Percentiles rank a stretch among this genome's conserved stretches.
These are phyloP conservation scores for Rhyacichthys aspro DNA, from an alignment of 2,797 vertebrate genomes.

Conservation along the genomic window DNA sequence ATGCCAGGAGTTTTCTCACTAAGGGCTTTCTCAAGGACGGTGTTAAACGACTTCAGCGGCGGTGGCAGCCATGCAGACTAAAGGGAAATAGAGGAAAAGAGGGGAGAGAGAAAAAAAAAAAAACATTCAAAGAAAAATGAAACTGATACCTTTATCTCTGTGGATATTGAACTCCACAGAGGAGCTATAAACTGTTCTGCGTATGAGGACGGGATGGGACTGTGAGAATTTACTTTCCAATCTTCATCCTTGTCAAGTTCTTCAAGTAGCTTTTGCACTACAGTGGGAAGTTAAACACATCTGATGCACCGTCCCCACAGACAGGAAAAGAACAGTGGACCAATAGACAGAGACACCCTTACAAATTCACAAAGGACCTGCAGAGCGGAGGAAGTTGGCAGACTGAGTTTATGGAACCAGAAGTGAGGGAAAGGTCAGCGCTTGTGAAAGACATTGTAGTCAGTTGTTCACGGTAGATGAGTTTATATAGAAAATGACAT, in stretches of 20 bases:
- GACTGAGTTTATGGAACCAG: constrained; percentile 9
- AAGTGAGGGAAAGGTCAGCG: constrained; percentile 11
- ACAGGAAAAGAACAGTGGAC: constrained; percentile 36
- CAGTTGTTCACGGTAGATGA: too few species aligned
- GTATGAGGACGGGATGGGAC: constrained; percentile 40
- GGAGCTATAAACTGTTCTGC: constrained; percentile 70
- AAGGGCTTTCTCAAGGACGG: constrained; percentile 99
- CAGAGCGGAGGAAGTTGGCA: constrained; percentile 2
- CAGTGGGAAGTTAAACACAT: constrained; percentile 48
- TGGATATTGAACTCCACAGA: constrained; percentile 73
- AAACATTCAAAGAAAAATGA: constrained; percentile 66
- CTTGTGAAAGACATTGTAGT: background rate
- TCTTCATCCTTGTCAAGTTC: constrained; percentile 63
- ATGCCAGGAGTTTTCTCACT: constrained; percentile 97
- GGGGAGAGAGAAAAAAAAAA: background rate
- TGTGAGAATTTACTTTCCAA: constrained; percentile 59
- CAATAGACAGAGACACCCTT: constrained; percentile 16
- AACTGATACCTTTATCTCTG: constrained; percentile 78
- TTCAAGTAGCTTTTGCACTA: constrained; percentile 45
- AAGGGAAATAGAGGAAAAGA: constrained; percentile 68
- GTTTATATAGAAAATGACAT: too few species aligned
- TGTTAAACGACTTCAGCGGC: constrained; percentile 96
- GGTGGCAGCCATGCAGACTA: constrained; percentile 83
- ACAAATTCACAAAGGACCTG: background rate
- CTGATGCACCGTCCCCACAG: constrained; percentile 33